Evolutionary conservation across 2,797 vertebrate genomes (phyloP), one percentile per base, ranked within the genome.

Genomic region (Lemur catta): DNA sequence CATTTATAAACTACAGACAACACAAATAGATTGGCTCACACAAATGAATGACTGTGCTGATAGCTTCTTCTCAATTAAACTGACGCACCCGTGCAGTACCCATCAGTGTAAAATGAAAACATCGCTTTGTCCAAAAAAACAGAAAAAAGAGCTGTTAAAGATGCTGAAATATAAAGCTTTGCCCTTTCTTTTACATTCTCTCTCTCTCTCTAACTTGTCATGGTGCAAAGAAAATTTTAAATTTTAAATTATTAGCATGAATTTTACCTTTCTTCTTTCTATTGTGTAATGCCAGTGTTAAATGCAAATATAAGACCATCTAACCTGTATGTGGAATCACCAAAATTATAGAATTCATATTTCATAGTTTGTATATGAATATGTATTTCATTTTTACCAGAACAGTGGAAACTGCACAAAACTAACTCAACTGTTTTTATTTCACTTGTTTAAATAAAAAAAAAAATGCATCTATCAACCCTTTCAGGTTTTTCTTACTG

Each of bases 181-280:
- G 67, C 11, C 24, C 74, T 74, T 63, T 78, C 33, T 72, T 82
- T 43, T 89, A 38, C 4, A 91, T 41, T 74, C 10, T 46, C 22
- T 72, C 9, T 71, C 26, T 48, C 4, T 81, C 9, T 85, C 22
- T 65, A 43, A 41, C 38, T 89, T 85, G 35, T 57, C 6, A 30
- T 10, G 43, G 26, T 33, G 33, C 41, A 52, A 75, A 69, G 61
- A 94, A 30, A 69, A 71, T 84, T 57, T 75, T 65, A 48, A 63
- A 81, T 48, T 95, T 61, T 41, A 71, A 81, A 86, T 92, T 57
- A 41, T 76, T 92, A 84, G 14, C 26, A 57, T 71, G 22, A 74
- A 80, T 76, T 90, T 71, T 84, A 91, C 46, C 28, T 33, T 59
- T 85, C 28, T 48, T 89, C 26, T 78, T 95, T 90, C 67, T 89